phyloP scores from a whole-genome alignment of 2,797 vertebrate species.

The Lates japonicus region DNA sequence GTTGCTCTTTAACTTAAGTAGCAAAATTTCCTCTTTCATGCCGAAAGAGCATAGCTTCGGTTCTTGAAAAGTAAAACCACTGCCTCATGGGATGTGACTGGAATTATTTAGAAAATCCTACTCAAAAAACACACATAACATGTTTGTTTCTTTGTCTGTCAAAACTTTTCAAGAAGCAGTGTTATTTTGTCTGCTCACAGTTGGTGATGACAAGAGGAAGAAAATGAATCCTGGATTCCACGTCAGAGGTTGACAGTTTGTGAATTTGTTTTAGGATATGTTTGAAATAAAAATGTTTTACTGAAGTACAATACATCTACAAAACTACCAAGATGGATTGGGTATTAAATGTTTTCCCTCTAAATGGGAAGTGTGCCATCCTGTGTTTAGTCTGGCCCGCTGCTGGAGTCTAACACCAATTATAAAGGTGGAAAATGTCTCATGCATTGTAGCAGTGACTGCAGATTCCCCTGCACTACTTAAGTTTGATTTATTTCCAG shows the following conservation, averaged over 20 bases:
- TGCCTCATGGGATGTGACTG: too few relatives aligned
- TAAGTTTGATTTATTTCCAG: constrained; percentile 43
- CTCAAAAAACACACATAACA: background rate
- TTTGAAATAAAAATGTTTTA: constrained; percentile 27
- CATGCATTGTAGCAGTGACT: constrained; percentile 19
- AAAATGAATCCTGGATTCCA: constrained; percentile 19
- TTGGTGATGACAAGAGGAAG: background rate
- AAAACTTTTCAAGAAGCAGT: too few relatives aligned
- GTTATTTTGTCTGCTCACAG: background rate
- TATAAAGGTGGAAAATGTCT: constrained; percentile 41
- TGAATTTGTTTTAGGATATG: constrained; percentile 7
- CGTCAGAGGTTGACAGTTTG: background rate
- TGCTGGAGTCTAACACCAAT: constrained; percentile 37
- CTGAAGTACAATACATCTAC: background rate
- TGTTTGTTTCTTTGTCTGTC: background rate
- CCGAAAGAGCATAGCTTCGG: too few relatives aligned
- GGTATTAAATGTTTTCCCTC: constrained; percentile 23
- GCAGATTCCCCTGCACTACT: constrained; percentile 7
- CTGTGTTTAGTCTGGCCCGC: constrained; percentile 62
- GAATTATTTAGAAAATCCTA: background rate
- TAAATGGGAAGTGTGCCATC: constrained; percentile 25
- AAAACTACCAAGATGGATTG: constrained; percentile 16
- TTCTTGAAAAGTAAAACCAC: too few relatives aligned
- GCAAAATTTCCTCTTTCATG: background rate
- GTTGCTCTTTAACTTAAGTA: background rate